Evolutionary conservation across 2,113 vertebrate species (phyloP), one percentile per base, ranked within the genome.

Genomic region (Crotophaga sulcirostris): DNA sequence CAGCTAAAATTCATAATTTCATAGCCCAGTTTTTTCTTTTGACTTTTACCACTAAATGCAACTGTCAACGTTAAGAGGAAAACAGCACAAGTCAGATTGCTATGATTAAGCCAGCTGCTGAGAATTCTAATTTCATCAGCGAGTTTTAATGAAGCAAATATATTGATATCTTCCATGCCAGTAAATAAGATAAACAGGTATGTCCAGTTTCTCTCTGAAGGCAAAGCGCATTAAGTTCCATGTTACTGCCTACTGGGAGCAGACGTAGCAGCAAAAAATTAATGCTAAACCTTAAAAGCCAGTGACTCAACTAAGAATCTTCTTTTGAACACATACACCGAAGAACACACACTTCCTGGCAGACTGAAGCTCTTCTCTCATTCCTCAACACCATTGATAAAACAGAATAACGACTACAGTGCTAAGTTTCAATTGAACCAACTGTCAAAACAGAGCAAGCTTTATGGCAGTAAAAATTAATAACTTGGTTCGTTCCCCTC

Each of bases 121-220:
- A 67, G 36, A 93, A 83, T 9, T 81, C 64, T 42, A 36, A 87
- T 88, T 84, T 84, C 76, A 90, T 68, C 56, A 78, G 83, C 4
- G 68, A 44, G 60, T 54, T 78, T 16, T 56, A 81, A 86, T 28
- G 64, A 83, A 93, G 55, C 26, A 95, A 87, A 80, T 90, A 36
- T 14, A 95, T 51, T 81, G 93, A 95, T 81, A 68, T 49, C 40
- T 45, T 66, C 67, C 77, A 54, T 85, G 81, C 66, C 86, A 93
- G 63, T 66, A 74, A 51, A 95, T 94, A 73, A 96, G 84, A 33
- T 11, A 78, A 97, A 97, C 98, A 95, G 92, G 96, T 94, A 96
- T 0, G 90, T 86, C 96, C 93, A 97, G 96, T 97, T 97, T 69
- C 91, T 89, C 79, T 74, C 8, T 70, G 60, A 87, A 94, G 88